Evolutionary conservation across 2,888 invertebrate species (phyloP).

Genomic region (Heteromyza rotundicornis): DNA sequence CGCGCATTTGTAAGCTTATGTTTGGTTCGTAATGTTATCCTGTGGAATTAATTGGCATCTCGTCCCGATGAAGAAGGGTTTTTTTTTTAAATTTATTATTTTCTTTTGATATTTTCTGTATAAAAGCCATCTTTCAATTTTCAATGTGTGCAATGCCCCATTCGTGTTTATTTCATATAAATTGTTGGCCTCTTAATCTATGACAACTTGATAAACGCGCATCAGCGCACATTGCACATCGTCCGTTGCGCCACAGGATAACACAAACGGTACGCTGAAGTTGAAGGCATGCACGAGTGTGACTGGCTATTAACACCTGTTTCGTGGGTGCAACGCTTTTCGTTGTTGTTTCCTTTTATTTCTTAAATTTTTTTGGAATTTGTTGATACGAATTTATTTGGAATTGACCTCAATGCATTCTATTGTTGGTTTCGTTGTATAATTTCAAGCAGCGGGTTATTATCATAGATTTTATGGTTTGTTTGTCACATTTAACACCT

Average conservation of each 20-base stretch:
- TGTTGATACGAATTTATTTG: too few relatives aligned
- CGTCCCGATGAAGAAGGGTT: neutral
- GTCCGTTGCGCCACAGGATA: slow-evolving; percentile 28
- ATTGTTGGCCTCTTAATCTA: slow-evolving; percentile 37
- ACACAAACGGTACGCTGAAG: slow-evolving; percentile 6
- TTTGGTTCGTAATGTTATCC: neutral
- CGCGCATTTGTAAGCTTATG: slow-evolving; percentile 1
- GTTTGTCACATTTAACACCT: slow-evolving; percentile 57
- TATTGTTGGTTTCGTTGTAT: neutral
- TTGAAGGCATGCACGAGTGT: too few relatives aligned
- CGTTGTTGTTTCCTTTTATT: slow-evolving; percentile 38
- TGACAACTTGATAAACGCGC: slow-evolving; percentile 57
- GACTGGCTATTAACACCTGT: too few relatives aligned
- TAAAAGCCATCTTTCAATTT: neutral
- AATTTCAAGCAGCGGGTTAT: slow-evolving; percentile 32
- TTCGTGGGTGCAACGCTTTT: slow-evolving; percentile 27
- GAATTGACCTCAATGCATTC: neutral
- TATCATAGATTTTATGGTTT: slow-evolving; percentile 54
- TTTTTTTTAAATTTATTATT: too few relatives aligned
- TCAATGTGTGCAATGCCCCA: neutral
- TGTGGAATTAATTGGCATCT: slow-evolving; percentile 1
- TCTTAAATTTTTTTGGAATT: neutral
- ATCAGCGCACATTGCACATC: slow-evolving; percentile 52
- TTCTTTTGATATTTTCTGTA: neutral
- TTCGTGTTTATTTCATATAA: slow-evolving; percentile 3